A percentile compares a stretch with the other conserved stretches of the same genome.
These are phyloP conservation scores for Pelmatolapia mariae DNA, from an alignment of 2,113 vertebrate species.

Conservation along the genomic window DNA sequence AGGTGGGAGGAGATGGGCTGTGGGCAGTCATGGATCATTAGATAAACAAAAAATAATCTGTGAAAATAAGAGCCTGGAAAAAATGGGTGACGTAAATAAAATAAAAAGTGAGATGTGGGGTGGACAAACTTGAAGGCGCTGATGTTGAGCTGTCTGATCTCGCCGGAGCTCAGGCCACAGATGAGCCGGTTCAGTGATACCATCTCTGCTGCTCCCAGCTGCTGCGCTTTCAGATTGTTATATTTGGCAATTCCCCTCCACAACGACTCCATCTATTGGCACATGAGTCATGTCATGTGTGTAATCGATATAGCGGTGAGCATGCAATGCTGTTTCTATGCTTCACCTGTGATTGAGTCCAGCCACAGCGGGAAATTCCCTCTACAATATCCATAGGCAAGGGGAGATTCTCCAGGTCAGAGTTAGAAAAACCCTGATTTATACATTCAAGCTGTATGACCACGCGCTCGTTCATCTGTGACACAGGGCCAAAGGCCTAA, in stretches of 20 bases:
- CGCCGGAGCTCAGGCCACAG: slow-evolving; percentile 54
- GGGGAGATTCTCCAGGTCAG: slow-evolving; percentile 42
- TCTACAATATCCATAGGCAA: slow-evolving; percentile 53
- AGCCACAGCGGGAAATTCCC: slow-evolving; percentile 51
- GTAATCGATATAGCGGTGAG: background rate
- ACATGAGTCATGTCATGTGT: background rate
- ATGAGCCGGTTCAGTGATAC: slow-evolving; percentile 56
- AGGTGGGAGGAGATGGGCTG: background rate
- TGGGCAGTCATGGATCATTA: background rate
- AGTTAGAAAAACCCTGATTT: slow-evolving; percentile 37
- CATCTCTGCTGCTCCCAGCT: slow-evolving; percentile 45
- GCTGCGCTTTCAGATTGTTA: slow-evolving; percentile 1
- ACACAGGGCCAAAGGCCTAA: slow-evolving; percentile 45
- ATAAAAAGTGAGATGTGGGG: background rate
- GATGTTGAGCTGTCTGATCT: slow-evolving; percentile 40
- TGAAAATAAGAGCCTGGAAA: background rate
- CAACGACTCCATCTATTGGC: slow-evolving; percentile 42
- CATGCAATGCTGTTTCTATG: background rate
- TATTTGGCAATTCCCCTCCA: slow-evolving; percentile 32
- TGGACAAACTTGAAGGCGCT: slow-evolving; percentile 55
- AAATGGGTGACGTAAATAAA: background rate
- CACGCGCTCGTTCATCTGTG: slow-evolving; percentile 25
- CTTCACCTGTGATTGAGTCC: slow-evolving; percentile 59
- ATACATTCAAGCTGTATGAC: slow-evolving; percentile 60
- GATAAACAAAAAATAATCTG: background rate